phyloP scores from a whole-genome alignment of 1,140 invertebrate genomes.

The Dendroctonus valens region DNA sequence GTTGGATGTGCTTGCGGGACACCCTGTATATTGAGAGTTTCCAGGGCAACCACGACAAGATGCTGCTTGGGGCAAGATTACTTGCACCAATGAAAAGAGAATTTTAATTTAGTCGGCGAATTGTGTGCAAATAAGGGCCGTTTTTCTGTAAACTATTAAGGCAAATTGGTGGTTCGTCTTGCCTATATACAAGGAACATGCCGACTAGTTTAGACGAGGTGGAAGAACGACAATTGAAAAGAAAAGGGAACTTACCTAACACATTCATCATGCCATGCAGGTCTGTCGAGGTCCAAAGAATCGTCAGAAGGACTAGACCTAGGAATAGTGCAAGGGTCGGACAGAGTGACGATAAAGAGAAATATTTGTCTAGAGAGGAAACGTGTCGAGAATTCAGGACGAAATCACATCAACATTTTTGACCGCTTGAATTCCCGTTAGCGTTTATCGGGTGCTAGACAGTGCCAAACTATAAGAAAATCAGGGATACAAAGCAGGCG shows the following conservation, averaged over 20 bases:
- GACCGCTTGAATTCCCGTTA: too few species aligned
- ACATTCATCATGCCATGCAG: conserved; percentile 62
- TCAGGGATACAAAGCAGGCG: too few species aligned
- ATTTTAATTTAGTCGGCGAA: too few species aligned
- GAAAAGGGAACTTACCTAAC: conserved; percentile 57
- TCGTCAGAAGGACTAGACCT: conserved; percentile 51
- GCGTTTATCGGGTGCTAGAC: too few species aligned
- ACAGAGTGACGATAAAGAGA: conserved; percentile 30
- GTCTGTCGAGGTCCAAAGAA: conserved; percentile 54
- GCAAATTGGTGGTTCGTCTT: not conserved
- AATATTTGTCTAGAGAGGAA: not conserved
- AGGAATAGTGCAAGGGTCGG: conserved; percentile 48
- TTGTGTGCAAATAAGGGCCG: not conserved
- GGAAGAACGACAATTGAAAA: conserved; percentile 11
- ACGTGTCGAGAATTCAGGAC: not conserved
- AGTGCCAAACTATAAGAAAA: too few species aligned
- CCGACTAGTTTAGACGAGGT: not conserved
- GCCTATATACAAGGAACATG: not conserved
- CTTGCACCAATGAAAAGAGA: too few species aligned
- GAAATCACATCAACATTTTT: too few species aligned
- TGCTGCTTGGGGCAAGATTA: too few species aligned
- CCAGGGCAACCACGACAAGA: too few species aligned
- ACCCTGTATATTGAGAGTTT: too few species aligned
- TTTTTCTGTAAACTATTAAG: not conserved
- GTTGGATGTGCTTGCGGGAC: too few species aligned